These are phyloP conservation scores for Alexandromys fortis DNA, from an alignment of 2,113 vertebrate species.

Conservation along the genomic window DNA sequence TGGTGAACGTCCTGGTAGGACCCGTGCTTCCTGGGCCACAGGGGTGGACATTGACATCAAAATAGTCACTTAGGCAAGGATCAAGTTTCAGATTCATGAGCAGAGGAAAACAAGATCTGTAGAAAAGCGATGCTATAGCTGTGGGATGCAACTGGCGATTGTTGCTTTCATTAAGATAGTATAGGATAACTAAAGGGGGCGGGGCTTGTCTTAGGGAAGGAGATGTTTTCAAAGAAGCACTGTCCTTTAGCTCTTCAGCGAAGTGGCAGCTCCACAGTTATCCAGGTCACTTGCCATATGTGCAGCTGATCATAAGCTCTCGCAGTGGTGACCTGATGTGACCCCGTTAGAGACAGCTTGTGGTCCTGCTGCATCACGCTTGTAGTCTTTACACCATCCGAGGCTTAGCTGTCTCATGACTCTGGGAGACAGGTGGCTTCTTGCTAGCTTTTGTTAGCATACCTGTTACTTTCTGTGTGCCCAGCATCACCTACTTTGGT, in stretches of 20 bases:
- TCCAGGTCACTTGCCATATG: slow-evolving; percentile 48
- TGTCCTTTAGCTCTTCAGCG: background rate
- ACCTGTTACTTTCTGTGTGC: background rate
- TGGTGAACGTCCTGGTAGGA: background rate
- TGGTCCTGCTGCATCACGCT: background rate
- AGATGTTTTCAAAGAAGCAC: slow-evolving; percentile 43
- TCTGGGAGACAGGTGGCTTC: background rate
- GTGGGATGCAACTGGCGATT: background rate
- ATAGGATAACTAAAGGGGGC: slow-evolving; percentile 25
- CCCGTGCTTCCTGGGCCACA: background rate
- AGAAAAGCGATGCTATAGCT: background rate
- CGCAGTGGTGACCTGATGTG: background rate
- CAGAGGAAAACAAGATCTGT: background rate
- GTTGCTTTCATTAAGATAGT: background rate
- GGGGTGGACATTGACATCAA: background rate
- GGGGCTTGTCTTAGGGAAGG: slow-evolving; percentile 23
- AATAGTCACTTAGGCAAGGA: background rate
- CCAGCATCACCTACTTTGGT: background rate
- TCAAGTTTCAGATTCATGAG: background rate
- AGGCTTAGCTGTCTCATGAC: background rate
- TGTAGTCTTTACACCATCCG: background rate
- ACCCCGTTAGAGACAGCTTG: slow-evolving; percentile 10
- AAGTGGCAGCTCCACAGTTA: slow-evolving; percentile 32
- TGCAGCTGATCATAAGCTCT: slow-evolving; percentile 57
- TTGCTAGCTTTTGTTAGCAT: background rate